Evolutionary conservation across 2,113 vertebrate genomes (phyloP).

Genomic region (Chiloscyllium plagiosum): DNA sequence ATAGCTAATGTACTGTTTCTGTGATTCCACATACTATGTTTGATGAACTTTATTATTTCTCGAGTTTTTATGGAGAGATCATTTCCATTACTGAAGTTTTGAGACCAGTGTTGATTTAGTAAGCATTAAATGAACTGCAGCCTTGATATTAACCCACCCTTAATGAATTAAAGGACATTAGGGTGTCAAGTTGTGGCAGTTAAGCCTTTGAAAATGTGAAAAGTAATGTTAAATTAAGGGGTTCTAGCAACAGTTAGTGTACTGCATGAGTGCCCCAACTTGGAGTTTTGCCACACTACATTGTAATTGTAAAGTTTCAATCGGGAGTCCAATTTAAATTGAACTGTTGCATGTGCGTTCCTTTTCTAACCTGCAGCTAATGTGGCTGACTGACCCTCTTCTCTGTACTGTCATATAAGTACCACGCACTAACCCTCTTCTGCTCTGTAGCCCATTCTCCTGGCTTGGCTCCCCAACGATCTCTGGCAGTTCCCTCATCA

Average conservation of each 20-base stretch:
- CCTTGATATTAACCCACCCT: neutral
- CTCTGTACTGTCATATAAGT: too few species aligned
- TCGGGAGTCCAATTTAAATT: neutral
- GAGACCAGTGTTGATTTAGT: neutral
- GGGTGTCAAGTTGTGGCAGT: neutral
- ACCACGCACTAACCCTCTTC: neutral
- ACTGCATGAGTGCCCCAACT: too few species aligned
- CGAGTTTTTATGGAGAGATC: too few species aligned
- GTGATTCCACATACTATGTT: too few species aligned
- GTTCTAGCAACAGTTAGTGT: neutral
- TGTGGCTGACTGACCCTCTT: neutral
- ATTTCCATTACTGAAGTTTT: neutral
- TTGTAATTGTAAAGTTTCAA: neutral
- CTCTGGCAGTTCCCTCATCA: too few species aligned
- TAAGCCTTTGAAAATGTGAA: neutral
- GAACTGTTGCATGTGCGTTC: neutral
- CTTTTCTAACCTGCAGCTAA: neutral
- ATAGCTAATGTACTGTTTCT: neutral
- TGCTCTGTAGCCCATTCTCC: neutral
- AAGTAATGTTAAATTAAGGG: neutral
- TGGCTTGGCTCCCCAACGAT: neutral
- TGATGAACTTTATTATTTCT: neutral
- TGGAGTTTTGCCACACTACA: neutral
- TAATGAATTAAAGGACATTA: neutral
- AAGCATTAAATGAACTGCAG: too few species aligned